These are phyloP conservation scores for Anguilla japonica DNA, from an alignment of 2,113 vertebrate genomes.

Conservation along the genomic window DNA sequence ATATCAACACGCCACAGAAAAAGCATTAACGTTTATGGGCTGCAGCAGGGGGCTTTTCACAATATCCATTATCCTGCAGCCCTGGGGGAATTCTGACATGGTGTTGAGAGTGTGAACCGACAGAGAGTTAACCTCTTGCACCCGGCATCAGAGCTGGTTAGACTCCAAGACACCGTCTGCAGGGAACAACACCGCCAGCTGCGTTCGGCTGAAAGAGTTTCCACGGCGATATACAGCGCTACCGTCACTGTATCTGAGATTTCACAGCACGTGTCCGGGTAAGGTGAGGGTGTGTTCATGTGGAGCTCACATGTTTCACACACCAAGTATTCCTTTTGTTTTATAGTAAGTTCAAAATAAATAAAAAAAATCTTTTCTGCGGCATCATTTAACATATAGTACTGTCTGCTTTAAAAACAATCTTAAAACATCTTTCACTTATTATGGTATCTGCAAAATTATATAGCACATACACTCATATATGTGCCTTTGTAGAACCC, in stretches of 20 bases:
- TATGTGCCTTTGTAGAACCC: too few relatives aligned
- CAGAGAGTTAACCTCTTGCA: background rate
- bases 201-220: background rate
- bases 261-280: background rate
- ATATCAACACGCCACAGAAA: background rate
- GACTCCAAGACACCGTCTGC: background rate
- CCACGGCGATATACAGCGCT: background rate
- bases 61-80: background rate
- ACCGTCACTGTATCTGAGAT: background rate
- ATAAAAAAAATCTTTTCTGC: too few relatives aligned
- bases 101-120: background rate
- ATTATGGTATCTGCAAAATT: too few relatives aligned
- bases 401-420: too few relatives aligned
- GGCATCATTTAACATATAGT: too few relatives aligned
- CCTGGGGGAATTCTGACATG: background rate
- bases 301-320: background rate
- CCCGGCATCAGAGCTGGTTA: background rate
- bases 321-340: too few relatives aligned
- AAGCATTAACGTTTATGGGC: background rate
- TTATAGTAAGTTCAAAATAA: too few relatives aligned
- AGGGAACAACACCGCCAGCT: background rate
- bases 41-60: background rate
- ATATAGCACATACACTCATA: too few relatives aligned
- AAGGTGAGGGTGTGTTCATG: background rate
- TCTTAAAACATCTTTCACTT: too few relatives aligned